These are phyloP conservation scores for Rhaphigaster nebulosa DNA, from an alignment of 2,888 invertebrate genomes.

Conservation along the genomic window DNA sequence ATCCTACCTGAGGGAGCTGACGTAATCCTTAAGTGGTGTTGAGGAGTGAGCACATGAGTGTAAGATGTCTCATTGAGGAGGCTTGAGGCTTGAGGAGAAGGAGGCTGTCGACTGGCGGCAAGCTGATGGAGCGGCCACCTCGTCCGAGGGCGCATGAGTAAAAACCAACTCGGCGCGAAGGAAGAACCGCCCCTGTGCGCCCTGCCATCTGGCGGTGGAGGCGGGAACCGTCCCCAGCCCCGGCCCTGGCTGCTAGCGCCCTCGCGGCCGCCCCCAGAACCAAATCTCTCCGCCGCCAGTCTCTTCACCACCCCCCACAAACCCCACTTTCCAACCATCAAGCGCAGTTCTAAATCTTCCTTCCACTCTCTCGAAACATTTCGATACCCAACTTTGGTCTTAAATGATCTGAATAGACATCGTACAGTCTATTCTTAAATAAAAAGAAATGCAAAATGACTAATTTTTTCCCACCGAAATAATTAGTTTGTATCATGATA, in stretches of 20 bases:
- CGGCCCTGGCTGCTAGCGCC: conserved; percentile 37
- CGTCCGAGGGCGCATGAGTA: conserved; percentile 40
- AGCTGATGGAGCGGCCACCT: conserved; percentile 37
- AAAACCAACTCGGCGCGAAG: conserved; percentile 52
- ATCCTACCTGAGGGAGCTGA: conserved; percentile 54
- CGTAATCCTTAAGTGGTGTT: conserved; percentile 54
- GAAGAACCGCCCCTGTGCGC: conserved; percentile 54
- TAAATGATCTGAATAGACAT: neutral
- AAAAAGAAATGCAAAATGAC: neutral
- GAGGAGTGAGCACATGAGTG: conserved; percentile 52
- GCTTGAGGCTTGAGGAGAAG: conserved; percentile 56
- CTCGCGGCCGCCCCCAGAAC: neutral
- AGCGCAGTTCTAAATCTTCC: neutral
- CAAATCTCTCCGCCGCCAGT: neutral
- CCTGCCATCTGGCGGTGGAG: conserved; percentile 34
- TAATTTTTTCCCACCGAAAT: neutral
- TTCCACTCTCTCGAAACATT: neutral
- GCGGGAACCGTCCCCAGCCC: conserved; percentile 2
- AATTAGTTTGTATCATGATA: neutral
- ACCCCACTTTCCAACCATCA: neutral
- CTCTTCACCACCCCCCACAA: neutral
- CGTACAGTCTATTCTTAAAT: neutral
- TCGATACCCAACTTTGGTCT: neutral
- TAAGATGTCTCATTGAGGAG: conserved; percentile 53
- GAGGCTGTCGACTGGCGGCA: conserved; percentile 57